Percentiles rank a stretch among this genome's conserved stretches.
Conservation (phyloP, 2,113 vertebrate species). For the Pseudorasbora parva region DNA sequence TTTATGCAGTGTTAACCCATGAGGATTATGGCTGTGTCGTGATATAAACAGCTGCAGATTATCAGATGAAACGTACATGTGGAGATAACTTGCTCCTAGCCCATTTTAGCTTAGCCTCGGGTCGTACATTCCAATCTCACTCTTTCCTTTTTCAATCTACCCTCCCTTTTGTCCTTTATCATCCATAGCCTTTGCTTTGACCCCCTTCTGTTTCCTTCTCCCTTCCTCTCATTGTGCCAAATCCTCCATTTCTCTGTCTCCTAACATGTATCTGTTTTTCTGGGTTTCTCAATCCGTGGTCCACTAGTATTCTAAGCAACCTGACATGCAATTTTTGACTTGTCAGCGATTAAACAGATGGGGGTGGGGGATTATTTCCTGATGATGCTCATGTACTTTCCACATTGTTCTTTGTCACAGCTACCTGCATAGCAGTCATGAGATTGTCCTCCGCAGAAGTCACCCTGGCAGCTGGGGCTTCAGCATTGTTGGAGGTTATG, state of each 20-base stretch:
- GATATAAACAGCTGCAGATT: conserved; percentile 54
- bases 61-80: conserved; percentile 35
- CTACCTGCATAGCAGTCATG: conserved; percentile 92
- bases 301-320: not conserved
- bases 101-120: not conserved
- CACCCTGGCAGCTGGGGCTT: conserved; percentile 97
- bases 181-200: conserved; percentile 30
- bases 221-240: conserved; percentile 37
- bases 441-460: conserved; percentile 92
- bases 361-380: not conserved
- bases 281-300: conserved; percentile 26
- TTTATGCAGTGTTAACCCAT: conserved; percentile 33
- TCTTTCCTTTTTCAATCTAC: not conserved
- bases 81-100: conserved; percentile 13
- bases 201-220: conserved; percentile 41
- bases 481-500: conserved; percentile 96
- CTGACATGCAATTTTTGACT: not conserved
- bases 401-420: conserved; percentile 66
- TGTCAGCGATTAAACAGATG: not conserved
- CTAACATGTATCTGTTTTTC: conserved; percentile 23
- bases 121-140: not conserved
- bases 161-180: conserved; percentile 19
- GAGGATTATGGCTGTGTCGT: conserved; percentile 31
- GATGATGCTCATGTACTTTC: conserved; percentile 13
- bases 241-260: conserved; percentile 15